Conservation (phyloP, 2,797 vertebrate species). For the Lindbergichthys nudifrons region DNA sequence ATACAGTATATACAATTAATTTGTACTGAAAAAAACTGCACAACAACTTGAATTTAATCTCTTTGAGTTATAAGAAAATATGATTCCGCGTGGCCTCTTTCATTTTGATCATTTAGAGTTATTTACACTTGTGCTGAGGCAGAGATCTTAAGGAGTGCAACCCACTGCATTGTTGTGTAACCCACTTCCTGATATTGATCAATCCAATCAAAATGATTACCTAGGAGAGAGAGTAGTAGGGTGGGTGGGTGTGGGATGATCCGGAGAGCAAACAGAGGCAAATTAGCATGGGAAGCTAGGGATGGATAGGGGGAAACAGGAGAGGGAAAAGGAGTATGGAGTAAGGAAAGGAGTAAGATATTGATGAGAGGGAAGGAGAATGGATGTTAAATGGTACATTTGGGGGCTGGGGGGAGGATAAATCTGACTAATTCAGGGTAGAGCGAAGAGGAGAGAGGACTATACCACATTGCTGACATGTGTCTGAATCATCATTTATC, state of each 20-base stretch:
- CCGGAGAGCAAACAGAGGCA: slow-evolving; percentile 49
- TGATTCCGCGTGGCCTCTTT: not conserved
- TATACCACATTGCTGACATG: not conserved
- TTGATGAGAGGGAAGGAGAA: not conserved
- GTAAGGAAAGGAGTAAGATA: slow-evolving; percentile 5
- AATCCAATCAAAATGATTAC: slow-evolving; percentile 69
- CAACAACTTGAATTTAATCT: not conserved
- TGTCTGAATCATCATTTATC: slow-evolving; percentile 18
- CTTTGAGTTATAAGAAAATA: not conserved
- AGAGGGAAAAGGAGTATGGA: slow-evolving; percentile 19
- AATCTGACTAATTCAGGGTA: slow-evolving; percentile 5
- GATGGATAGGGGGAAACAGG: slow-evolving; percentile 34
- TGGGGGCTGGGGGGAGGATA: not conserved
- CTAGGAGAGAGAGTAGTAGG: slow-evolving; percentile 16
- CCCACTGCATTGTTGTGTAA: slow-evolving; percentile 43
- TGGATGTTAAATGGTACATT: not conserved
- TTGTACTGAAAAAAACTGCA: not conserved
- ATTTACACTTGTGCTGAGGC: slow-evolving; percentile 53
- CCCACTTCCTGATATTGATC: slow-evolving; percentile 60
- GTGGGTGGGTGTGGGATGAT: slow-evolving; percentile 14
- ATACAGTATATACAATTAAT: not conserved
- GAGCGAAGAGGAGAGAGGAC: not conserved
- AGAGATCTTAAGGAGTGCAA: slow-evolving; percentile 28
- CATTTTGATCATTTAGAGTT: slow-evolving; percentile 12
- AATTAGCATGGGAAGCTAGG: slow-evolving; percentile 40